Evolutionary conservation across 1,140 invertebrate genomes (phyloP), one percentile per base, ranked within the genome.

Genomic region (Microplitis demolitor): DNA sequence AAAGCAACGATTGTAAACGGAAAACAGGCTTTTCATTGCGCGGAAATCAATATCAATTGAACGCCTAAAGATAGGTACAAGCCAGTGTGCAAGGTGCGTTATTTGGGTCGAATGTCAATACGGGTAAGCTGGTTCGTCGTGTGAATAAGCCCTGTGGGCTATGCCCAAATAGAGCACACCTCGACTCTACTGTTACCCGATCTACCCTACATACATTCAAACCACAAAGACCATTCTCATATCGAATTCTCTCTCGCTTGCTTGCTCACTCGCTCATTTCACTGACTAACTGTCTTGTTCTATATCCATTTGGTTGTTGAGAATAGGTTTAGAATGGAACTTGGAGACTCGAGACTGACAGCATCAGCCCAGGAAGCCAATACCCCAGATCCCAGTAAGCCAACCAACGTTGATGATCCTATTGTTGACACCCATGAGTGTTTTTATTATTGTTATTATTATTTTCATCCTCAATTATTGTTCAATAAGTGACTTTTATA

Each of bases 21-120:
- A 50, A 37, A 64, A 64, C 39, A 14, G 13, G 13, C n/a, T 24
- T 50, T 37, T 24, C n/a, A 64, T 37, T n/a, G 33, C 35, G 39
- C 39, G 5, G 5, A 50, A 64, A 24, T 31, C 56, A 58, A 9
- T 58, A 58, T 24, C 14, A 24, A 58, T 9, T 58, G 56, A 74
- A 74, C 68, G 64, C 58, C 11, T 34, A 54, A 62, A 39, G 24
- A 33, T 39, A 34, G 64, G 60, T 58, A 60, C 16, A 51, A 45
- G 39, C 39, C 39, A 45, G 39, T 45, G 75, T 75, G 35, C 8
- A 16, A 70, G 69, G 34, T 69, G 73, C 76, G 75, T 78, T 79
- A 79, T 80, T 79, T 77, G 35, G 78, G 76, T 80, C 78, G 77
- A 79, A 69, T 62, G 73, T 77, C 75, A 74, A 68, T 69, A 74